These are phyloP conservation scores for Notarius lentiginosus DNA, from an alignment of 2,113 vertebrate genomes.

Conservation along the genomic window DNA sequence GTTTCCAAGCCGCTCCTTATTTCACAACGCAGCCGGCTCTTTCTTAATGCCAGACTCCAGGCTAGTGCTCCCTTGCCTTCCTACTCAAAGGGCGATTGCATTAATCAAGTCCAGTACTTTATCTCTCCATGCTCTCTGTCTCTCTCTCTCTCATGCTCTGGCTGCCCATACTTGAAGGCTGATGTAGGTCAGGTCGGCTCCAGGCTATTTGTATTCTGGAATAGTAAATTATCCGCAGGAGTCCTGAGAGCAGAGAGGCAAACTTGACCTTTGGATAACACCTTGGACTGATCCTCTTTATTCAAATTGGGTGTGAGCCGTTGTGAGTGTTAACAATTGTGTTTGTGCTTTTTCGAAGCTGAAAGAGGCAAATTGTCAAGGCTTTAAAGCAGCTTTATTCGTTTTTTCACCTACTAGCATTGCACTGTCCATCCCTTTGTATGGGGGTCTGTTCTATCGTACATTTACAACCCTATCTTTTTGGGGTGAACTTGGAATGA, in stretches of 20 bases:
- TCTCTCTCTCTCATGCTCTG: slow-evolving; percentile 8
- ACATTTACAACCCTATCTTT: slow-evolving; percentile 24
- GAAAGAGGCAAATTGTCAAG: slow-evolving; percentile 32
- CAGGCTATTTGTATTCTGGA: slow-evolving; percentile 49
- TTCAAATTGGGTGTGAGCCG: slow-evolving; percentile 43
- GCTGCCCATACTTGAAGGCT: slow-evolving; percentile 46
- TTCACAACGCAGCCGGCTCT: slow-evolving; percentile 27
- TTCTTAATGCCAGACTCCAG: slow-evolving; percentile 36
- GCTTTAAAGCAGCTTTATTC: slow-evolving; percentile 20
- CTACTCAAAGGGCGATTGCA: slow-evolving; percentile 42
- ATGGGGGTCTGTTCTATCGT: slow-evolving; percentile 7
- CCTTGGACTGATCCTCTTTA: slow-evolving; percentile 51
- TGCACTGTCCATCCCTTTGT: slow-evolving; percentile 1
- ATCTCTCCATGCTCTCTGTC: slow-evolving; percentile 32
- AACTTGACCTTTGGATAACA: slow-evolving; percentile 54
- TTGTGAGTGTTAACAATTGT: slow-evolving; percentile 36
- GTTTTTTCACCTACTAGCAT: neutral
- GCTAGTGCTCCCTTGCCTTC: slow-evolving; percentile 54
- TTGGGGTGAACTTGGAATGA: slow-evolving; percentile 18
- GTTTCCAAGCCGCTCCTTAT: slow-evolving; percentile 31
- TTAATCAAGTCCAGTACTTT: slow-evolving; percentile 51
- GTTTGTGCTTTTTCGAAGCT: slow-evolving; percentile 27
- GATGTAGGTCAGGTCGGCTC: slow-evolving; percentile 48
- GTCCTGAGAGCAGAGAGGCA: slow-evolving; percentile 45
- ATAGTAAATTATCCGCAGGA: slow-evolving; percentile 49